Conservation (phyloP, 2,888 invertebrate genomes). For the Dryadula phaetusa region DNA sequence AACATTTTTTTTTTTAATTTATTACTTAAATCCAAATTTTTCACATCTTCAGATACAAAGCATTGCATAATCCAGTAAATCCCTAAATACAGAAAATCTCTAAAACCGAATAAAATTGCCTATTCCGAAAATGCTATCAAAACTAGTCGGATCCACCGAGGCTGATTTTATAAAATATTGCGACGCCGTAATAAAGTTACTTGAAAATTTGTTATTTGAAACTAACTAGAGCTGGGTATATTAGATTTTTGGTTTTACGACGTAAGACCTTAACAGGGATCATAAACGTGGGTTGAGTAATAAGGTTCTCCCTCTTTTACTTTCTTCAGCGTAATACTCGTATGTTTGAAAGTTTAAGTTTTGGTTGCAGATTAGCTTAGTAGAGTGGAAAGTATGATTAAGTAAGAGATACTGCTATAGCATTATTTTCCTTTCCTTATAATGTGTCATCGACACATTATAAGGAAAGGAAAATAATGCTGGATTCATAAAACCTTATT, state of each 20-base stretch:
- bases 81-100: background rate
- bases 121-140: slow-evolving; percentile 47
- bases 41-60: background rate
- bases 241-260: slow-evolving; percentile 30
- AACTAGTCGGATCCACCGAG: slow-evolving; percentile 44
- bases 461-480: too few relatives aligned
- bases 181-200: slow-evolving; percentile 33
- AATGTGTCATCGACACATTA: too few relatives aligned
- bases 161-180: slow-evolving; percentile 39
- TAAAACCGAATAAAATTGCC: slow-evolving; percentile 43
- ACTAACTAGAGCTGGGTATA: slow-evolving; percentile 26
- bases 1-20: too few relatives aligned
- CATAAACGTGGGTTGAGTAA: slow-evolving; percentile 29
- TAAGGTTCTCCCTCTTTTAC: slow-evolving; percentile 24
- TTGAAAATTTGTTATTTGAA: slow-evolving; percentile 36
- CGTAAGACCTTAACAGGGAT: slow-evolving; percentile 27
- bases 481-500: too few relatives aligned
- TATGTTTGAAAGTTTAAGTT: slow-evolving; percentile 19
- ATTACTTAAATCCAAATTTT: background rate
- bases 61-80: slow-evolving; percentile 21
- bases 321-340: slow-evolving; percentile 10
- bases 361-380: background rate
- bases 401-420: too few relatives aligned
- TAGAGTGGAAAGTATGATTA: background rate
- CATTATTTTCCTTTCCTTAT: too few relatives aligned